A percentile compares a stretch with the other conserved stretches of the same genome.
Conservation (phyloP, 2,797 vertebrate species). For the Labroides dimidiatus region DNA sequence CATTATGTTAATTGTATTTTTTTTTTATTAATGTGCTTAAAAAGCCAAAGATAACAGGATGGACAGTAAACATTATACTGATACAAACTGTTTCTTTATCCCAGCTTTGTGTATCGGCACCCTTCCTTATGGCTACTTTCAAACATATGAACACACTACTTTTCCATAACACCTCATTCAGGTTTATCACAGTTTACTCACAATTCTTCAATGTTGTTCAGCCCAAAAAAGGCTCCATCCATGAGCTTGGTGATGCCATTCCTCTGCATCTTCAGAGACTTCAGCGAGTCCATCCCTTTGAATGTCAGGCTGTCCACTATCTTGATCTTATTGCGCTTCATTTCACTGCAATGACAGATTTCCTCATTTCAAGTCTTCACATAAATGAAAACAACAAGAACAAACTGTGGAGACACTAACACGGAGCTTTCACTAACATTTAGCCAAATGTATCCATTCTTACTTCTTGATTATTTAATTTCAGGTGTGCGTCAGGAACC, state of each 20-base stretch:
- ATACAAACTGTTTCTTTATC: too few relatives aligned
- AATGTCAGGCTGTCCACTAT: constrained; percentile 96
- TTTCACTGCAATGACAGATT: constrained; percentile 83
- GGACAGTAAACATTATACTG: too few relatives aligned
- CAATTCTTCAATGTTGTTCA: constrained; percentile 97
- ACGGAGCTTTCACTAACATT: neutral
- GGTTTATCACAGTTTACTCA: constrained; percentile 79
- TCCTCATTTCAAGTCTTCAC: neutral
- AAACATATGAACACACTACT: too few relatives aligned
- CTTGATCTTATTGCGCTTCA: constrained; percentile 97
- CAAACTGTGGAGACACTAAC: too few relatives aligned
- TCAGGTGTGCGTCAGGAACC: neutral
- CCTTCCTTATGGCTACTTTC: too few relatives aligned
- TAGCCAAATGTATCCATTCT: neutral
- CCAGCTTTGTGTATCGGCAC: too few relatives aligned
- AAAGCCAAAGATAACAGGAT: neutral
- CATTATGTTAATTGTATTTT: neutral
- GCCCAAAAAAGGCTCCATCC: constrained; percentile 97
- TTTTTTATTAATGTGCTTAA: neutral
- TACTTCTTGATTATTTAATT: neutral
- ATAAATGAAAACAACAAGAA: neutral
- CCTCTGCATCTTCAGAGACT: constrained; percentile 95
- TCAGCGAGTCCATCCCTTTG: constrained; percentile 95
- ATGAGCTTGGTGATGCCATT: constrained; percentile 95
- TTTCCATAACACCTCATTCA: too few relatives aligned